A percentile compares a stretch with the other conserved stretches of the same genome.
Conservation (phyloP, 2,797 vertebrate species). For the Myotis vivesi region DNA sequence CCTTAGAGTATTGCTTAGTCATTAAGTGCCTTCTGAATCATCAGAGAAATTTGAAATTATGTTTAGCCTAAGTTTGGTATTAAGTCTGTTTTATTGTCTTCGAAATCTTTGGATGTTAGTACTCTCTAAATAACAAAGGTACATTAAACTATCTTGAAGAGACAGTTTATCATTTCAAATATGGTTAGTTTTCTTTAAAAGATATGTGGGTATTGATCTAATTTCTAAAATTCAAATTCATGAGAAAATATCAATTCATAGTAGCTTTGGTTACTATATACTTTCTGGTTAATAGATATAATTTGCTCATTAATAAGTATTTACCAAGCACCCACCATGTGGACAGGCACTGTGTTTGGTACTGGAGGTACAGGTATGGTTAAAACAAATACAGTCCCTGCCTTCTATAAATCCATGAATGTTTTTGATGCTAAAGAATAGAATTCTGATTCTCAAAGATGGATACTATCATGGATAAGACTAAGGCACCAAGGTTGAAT, state of each 20-base stretch:
- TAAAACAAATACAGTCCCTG: background rate
- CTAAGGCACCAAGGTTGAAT: background rate
- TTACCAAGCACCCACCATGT: background rate
- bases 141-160: conserved; percentile 1
- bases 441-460: conserved; percentile 22
- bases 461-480: background rate
- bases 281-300: background rate
- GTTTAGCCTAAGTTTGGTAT: conserved; percentile 10
- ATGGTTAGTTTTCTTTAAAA: conserved; percentile 7
- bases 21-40: conserved; percentile 52
- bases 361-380: background rate
- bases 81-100: conserved; percentile 56
- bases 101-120: background rate
- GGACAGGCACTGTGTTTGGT: background rate
- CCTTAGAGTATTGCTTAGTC: conserved; percentile 53
- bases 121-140: conserved; percentile 27
- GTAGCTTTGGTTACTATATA: background rate
- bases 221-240: conserved; percentile 34
- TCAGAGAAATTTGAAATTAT: conserved; percentile 47
- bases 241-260: conserved; percentile 30
- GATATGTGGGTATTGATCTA: background rate
- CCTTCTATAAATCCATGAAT: background rate
- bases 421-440: background rate
- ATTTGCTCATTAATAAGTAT: conserved; percentile 30
- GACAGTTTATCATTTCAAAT: conserved; percentile 30